Percentiles rank a stretch among this genome's conserved stretches.
Conservation (phyloP, 1,140 invertebrate genomes). For the Nephotettix cincticeps region DNA sequence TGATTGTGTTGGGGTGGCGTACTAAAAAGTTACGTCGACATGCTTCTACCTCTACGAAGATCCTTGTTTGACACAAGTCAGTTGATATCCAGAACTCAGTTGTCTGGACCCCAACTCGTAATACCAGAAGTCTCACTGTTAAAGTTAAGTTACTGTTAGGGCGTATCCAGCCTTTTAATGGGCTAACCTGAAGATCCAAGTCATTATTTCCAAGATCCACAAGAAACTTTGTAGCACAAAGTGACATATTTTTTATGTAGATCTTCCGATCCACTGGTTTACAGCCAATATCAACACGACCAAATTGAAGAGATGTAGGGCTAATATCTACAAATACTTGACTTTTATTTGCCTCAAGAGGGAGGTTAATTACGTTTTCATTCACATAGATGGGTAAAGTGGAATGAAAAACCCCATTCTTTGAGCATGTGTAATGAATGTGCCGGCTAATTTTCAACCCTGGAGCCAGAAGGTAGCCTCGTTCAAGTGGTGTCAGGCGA, state of each 20-base stretch:
- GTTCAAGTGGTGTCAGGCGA: background rate
- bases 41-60: background rate
- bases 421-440: conserved; percentile 2
- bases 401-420: background rate
- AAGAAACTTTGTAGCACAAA: conserved; percentile 3
- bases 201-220: background rate
- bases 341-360: background rate
- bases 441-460: background rate
- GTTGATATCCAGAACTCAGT: conserved; percentile 7
- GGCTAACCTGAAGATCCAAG: background rate
- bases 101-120: background rate
- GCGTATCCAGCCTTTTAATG: conserved; percentile 8
- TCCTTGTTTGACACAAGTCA: background rate
- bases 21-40: background rate
- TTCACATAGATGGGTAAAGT: background rate
- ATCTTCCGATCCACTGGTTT: background rate
- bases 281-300: background rate
- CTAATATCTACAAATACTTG: background rate
- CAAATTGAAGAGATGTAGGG: background rate
- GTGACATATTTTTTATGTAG: background rate
- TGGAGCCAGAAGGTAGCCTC: background rate
- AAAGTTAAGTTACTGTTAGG: background rate
- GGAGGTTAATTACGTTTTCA: background rate
- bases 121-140: background rate
- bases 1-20: background rate